Conservation (phyloP, 2,888 invertebrate genomes). For the Octodonta nipae region DNA sequence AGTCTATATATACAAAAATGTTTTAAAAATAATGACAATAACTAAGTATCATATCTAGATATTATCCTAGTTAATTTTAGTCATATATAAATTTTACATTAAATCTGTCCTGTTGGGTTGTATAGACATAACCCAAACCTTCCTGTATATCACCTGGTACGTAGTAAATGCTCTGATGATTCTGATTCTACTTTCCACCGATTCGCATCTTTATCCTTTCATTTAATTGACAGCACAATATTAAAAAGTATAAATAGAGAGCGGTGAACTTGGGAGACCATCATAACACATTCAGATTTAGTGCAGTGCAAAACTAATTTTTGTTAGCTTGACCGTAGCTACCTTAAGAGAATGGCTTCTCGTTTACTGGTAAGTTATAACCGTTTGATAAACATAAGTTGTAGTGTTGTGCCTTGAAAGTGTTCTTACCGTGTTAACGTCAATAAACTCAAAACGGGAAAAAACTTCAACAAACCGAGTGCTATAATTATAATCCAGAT, state of each 20-base stretch:
- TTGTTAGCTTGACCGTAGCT: slow-evolving; percentile 18
- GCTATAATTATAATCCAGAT: too few relatives aligned
- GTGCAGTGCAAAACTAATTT: slow-evolving; percentile 23
- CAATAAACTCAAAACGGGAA: too few relatives aligned
- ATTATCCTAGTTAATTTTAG: too few relatives aligned
- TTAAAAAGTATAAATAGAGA: slow-evolving; percentile 26
- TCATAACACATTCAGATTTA: slow-evolving; percentile 24
- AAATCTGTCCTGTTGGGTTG: neutral
- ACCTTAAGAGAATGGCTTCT: slow-evolving; percentile 19
- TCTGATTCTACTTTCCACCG: slow-evolving; percentile 18
- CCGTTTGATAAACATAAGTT: too few relatives aligned
- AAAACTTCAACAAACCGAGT: too few relatives aligned
- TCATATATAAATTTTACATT: too few relatives aligned
- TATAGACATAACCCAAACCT: slow-evolving; percentile 8
- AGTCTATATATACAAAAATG: too few relatives aligned
- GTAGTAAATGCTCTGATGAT: slow-evolving; percentile 20
- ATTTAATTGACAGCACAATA: slow-evolving; percentile 13
- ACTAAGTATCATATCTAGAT: too few relatives aligned
- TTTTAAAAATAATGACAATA: too few relatives aligned
- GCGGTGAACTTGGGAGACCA: slow-evolving; percentile 18
- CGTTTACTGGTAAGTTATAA: slow-evolving; percentile 23
- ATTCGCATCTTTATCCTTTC: slow-evolving; percentile 22
- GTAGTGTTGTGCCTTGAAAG: too few relatives aligned
- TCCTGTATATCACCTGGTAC: slow-evolving; percentile 8
- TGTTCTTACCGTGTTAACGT: too few relatives aligned